These are phyloP conservation scores for Scaptomyza hsui DNA, from an alignment of 1,140 invertebrate genomes.

Conservation along the genomic window DNA sequence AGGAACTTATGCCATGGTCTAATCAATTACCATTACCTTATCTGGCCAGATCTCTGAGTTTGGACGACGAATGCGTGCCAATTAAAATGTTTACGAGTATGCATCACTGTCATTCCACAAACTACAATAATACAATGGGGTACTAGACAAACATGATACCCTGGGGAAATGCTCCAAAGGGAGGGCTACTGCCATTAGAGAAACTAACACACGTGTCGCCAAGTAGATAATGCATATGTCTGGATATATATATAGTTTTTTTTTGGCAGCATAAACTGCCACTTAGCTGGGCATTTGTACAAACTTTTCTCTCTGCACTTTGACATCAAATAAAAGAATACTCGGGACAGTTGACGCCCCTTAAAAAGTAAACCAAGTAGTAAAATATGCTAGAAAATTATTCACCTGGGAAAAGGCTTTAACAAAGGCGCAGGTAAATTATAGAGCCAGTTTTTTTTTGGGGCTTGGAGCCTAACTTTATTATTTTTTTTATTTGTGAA, in stretches of 20 bases:
- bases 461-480: slow-evolving; percentile 20
- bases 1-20: slow-evolving; percentile 22
- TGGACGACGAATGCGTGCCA: slow-evolving; percentile 31
- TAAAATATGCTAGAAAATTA: slow-evolving; percentile 37
- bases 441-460: slow-evolving; percentile 13
- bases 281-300: slow-evolving; percentile 30
- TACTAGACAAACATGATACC: slow-evolving; percentile 12
- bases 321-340: slow-evolving; percentile 14
- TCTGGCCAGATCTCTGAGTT: slow-evolving; percentile 20
- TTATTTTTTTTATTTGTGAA: slow-evolving; percentile 49
- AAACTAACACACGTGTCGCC: not conserved
- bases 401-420: slow-evolving; percentile 35
- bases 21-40: slow-evolving; percentile 54
- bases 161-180: slow-evolving; percentile 35
- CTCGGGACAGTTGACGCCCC: not conserved
- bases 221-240: slow-evolving; percentile 28
- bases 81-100: slow-evolving; percentile 52
- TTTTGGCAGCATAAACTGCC: slow-evolving; percentile 38
- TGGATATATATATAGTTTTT: slow-evolving; percentile 10
- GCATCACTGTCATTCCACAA: slow-evolving; percentile 29
- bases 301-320: slow-evolving; percentile 21
- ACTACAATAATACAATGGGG: not conserved
- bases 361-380: slow-evolving; percentile 21
- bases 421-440: slow-evolving; percentile 34
- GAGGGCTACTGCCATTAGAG: slow-evolving; percentile 5